These are phyloP conservation scores for Pangasius krempfi DNA, from an alignment of 2,797 vertebrate species.

Conservation along the genomic window DNA sequence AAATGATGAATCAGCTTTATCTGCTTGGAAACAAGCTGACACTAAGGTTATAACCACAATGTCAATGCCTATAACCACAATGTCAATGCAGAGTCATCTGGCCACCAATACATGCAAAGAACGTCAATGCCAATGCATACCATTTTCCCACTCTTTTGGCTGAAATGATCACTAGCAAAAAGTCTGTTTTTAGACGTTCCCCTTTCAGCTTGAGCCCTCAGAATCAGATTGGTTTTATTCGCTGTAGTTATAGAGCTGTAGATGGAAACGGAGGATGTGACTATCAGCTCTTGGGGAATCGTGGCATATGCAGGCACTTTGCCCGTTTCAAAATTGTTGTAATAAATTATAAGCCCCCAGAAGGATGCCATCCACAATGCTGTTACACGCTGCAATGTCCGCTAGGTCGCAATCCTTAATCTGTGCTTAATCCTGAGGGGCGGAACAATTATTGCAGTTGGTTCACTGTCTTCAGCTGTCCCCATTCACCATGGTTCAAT, in stretches of 20 bases:
- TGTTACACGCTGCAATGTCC: no score
- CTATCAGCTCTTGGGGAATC: background rate
- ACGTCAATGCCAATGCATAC: background rate
- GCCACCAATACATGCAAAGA: background rate
- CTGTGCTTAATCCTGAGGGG: background rate
- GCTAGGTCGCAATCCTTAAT: background rate
- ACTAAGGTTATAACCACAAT: background rate
- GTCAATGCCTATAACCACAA: background rate
- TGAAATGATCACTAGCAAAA: background rate
- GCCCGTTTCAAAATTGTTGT: background rate
- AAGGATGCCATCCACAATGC: background rate
- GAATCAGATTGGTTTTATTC: background rate
- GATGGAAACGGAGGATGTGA: background rate
- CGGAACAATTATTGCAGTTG: background rate
- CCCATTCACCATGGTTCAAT: no score
- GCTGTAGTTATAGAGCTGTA: background rate
- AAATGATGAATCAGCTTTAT: background rate
- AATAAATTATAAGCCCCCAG: background rate
- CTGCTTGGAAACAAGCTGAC: background rate
- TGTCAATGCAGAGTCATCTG: background rate
- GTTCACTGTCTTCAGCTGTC: no score
- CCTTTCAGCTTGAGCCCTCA: background rate
- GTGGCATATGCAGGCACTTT: background rate
- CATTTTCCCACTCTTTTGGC: background rate
- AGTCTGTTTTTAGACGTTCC: background rate